phyloP scores from a whole-genome alignment of 2,888 invertebrate genomes.

The Stomorhina lunata region DNA sequence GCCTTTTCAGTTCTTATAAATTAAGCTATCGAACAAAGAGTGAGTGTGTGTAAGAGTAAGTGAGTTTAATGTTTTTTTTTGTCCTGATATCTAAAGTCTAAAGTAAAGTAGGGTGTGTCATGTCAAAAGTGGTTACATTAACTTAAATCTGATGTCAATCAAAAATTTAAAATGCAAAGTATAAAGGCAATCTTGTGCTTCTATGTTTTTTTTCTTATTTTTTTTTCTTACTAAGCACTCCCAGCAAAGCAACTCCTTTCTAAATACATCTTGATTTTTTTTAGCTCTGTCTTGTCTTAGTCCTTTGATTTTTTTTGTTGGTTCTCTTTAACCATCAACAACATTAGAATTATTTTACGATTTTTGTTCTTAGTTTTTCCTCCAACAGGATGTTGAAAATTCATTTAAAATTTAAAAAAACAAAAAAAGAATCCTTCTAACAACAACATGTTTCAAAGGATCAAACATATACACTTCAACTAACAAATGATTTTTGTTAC shows the following conservation, averaged over 20 bases:
- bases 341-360: constrained; percentile 51
- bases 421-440: constrained; percentile 25
- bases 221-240: constrained; percentile 15
- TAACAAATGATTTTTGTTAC: neutral
- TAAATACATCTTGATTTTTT: constrained; percentile 17
- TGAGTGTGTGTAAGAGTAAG: neutral
- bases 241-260: constrained; percentile 43
- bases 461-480: no score
- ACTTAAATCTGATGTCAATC: constrained; percentile 66
- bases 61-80: constrained; percentile 15
- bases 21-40: neutral
- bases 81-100: constrained; percentile 24
- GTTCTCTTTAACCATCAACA: constrained; percentile 44
- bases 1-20: constrained; percentile 16
- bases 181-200: constrained; percentile 44
- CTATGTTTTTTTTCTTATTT: neutral
- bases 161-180: constrained; percentile 65
- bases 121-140: constrained; percentile 65
- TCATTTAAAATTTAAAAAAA: constrained; percentile 61
- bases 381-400: constrained; percentile 63
- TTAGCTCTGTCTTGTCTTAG: neutral
- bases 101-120: constrained; percentile 60
- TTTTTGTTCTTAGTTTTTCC: constrained; percentile 31
- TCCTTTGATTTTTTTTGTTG: neutral
- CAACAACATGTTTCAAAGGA: constrained; percentile 37